Percentiles rank a stretch among this genome's conserved stretches.
Evolutionary conservation across 2,797 vertebrate genomes (phyloP).

Genomic region (Gymnopithys bicolor): DNA sequence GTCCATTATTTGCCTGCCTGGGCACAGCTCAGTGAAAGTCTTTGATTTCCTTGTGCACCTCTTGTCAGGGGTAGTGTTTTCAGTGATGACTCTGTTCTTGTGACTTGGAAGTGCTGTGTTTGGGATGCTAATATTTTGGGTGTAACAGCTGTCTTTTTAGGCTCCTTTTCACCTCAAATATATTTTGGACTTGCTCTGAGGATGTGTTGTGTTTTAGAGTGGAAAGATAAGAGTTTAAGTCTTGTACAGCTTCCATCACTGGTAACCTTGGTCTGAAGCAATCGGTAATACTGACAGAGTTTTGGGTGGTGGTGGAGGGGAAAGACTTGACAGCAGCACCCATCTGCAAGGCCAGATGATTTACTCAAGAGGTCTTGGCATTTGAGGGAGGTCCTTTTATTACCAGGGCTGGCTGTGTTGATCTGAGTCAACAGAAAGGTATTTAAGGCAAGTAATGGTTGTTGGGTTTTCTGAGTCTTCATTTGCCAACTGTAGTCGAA

Average conservation of each 20-base stretch:
- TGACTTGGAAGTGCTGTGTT: neutral
- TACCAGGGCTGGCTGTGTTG: neutral
- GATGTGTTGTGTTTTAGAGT: neutral
- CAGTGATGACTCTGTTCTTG: neutral
- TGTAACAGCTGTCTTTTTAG: neutral
- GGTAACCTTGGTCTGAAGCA: neutral
- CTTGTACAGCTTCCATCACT: neutral
- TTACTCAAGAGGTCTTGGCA: neutral
- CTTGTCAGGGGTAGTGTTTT: neutral
- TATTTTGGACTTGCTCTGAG: neutral
- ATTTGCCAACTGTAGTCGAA: neutral
- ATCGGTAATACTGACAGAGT: rapidly evolving
- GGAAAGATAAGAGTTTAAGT: neutral
- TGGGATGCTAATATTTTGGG: neutral
- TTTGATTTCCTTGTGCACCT: neutral
- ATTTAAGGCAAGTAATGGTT: neutral
- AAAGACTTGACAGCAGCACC: neutral
- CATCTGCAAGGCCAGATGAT: neutral
- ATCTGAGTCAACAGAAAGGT: neutral
- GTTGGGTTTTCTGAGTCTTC: neutral
- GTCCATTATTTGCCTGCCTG: neutral
- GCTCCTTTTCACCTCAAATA: neutral
- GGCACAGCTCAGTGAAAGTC: neutral
- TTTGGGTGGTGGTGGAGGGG: neutral
- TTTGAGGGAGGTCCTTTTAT: neutral